Evolutionary conservation across 2,113 vertebrate species (phyloP), one percentile per base, ranked within the genome.

Genomic region (Loxodonta africana): DNA sequence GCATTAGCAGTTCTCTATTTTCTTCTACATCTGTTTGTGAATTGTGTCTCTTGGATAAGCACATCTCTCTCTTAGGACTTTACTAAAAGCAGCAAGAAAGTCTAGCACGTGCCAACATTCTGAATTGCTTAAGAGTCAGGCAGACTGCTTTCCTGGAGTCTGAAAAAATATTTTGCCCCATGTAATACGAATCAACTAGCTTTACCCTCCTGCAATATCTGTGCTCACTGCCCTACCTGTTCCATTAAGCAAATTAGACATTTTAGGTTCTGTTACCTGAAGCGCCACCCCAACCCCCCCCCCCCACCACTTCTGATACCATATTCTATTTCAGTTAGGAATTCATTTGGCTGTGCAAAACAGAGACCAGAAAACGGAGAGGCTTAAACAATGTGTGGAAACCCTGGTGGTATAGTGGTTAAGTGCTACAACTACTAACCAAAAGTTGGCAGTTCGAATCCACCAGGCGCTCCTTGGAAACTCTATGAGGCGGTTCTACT

Each of bases 311-410:
- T 85, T 93, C 67, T 69, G 46, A 78, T 44, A n/a, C 20, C 62
- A 60, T 46, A 44, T 63, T 83, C 25, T 60, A 33, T n/a, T 88
- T 92, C 23, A 53, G 0, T 88, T 91, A 76, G 67, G 48, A 93
- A 87, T 81, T 84, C 53, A 83, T 78, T 89, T 95, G 25, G 1
- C 87, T 91, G 15, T 81, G 33, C 51, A 87, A 89, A 96, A 93
- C 67, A 76, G 37, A 93, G 44, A 57, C 30, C 48, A 88, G 28
- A 51, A 88, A 88, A 84, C 26, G 2, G 2, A 28, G 33, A 65
- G 20, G 33, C 37, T 37, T 82, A 17, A 71, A 69, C 12, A n/a
- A 18, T 15, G 18, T 62, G 48, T 48, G 37, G 37, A 37, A 37
- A 37, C 37, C 37, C 37, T 37, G 37, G 37, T 37, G 37, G 37